A percentile compares a stretch with the other conserved stretches of the same genome.
Evolutionary conservation across 2,888 invertebrate species (phyloP).

Genomic region (Eucera pruinosa): DNA sequence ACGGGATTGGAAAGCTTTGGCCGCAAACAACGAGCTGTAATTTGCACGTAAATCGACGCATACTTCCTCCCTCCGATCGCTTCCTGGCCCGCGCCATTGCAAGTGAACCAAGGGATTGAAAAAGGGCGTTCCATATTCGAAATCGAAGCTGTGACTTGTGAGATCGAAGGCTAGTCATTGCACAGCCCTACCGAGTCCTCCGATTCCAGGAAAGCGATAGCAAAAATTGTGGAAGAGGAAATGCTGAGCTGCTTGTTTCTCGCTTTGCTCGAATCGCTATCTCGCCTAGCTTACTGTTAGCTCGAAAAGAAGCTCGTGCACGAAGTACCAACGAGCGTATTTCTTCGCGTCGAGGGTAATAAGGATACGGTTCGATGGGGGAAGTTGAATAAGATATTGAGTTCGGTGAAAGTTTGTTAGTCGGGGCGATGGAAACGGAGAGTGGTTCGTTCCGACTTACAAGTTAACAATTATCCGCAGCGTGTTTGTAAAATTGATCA

Average conservation of each 20-base stretch:
- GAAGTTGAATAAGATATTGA: constrained; percentile 12
- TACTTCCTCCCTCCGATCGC: constrained; percentile 51
- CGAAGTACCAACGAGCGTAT: not conserved
- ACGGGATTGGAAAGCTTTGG: constrained; percentile 49
- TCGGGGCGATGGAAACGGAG: not conserved
- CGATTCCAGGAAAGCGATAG: no score
- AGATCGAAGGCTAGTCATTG: no score
- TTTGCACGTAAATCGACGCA: constrained; percentile 67
- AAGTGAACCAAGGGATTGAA: constrained; percentile 27
- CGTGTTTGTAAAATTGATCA: no score
- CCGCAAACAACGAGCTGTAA: constrained; percentile 49
- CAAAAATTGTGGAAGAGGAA: no score
- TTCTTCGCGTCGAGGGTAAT: not conserved
- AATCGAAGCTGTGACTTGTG: constrained; percentile 2
- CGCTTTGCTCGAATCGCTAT: constrained; percentile 20
- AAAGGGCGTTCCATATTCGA: constrained; percentile 24
- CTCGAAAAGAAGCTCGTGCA: constrained; percentile 8
- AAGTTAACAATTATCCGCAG: no score
- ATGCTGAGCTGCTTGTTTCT: constrained; percentile 12
- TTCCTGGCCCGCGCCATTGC: constrained; percentile 16
- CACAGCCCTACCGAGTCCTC: no score
- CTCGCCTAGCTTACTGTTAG: constrained; percentile 12
- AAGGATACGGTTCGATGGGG: constrained; percentile 13
- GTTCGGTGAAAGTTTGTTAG: constrained; percentile 10
- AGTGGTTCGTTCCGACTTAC: not conserved